A percentile compares a stretch with the other conserved stretches of the same genome.
Conservation (phyloP, 2,888 invertebrate genomes). For the Dolichomitus sp. region DNA sequence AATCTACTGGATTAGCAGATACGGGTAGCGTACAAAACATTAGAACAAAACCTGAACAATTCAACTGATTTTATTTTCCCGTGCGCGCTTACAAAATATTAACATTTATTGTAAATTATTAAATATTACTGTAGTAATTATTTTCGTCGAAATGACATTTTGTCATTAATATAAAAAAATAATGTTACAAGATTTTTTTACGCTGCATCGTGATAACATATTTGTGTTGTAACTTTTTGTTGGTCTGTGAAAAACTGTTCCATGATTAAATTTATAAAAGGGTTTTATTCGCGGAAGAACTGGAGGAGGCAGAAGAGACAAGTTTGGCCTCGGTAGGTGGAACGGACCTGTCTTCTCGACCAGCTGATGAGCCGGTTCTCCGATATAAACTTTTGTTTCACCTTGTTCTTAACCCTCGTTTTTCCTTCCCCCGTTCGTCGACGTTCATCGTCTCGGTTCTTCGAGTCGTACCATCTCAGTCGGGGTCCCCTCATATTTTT, state of each 20-base stretch:
- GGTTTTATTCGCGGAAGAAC: slow-evolving; percentile 19
- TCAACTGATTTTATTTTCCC: too few species aligned
- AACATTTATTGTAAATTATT: too few species aligned
- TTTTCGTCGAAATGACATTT: too few species aligned
- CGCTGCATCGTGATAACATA: not conserved
- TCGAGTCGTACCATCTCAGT: slow-evolving; percentile 34
- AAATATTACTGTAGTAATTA: too few species aligned
- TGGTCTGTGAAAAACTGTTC: not conserved
- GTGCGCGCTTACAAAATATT: too few species aligned
- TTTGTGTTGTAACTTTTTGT: not conserved
- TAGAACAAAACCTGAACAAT: too few species aligned
- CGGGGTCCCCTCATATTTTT: slow-evolving; percentile 69
- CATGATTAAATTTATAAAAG: not conserved
- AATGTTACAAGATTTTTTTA: too few species aligned
- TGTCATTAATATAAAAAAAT: too few species aligned
- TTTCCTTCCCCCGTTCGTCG: slow-evolving; percentile 43
- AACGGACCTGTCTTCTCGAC: slow-evolving; percentile 80
- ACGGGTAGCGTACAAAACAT: too few species aligned
- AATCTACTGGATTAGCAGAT: too few species aligned
- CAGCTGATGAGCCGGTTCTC: slow-evolving; percentile 85
- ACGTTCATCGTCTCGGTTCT: slow-evolving; percentile 26
- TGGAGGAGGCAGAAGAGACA: slow-evolving; percentile 25
- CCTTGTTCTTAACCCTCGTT: slow-evolving; percentile 77
- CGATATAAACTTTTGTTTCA: slow-evolving; percentile 82
- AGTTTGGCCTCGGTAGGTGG: slow-evolving; percentile 43